Conservation (phyloP, 2,888 invertebrate species). For the Apamea crenata region DNA sequence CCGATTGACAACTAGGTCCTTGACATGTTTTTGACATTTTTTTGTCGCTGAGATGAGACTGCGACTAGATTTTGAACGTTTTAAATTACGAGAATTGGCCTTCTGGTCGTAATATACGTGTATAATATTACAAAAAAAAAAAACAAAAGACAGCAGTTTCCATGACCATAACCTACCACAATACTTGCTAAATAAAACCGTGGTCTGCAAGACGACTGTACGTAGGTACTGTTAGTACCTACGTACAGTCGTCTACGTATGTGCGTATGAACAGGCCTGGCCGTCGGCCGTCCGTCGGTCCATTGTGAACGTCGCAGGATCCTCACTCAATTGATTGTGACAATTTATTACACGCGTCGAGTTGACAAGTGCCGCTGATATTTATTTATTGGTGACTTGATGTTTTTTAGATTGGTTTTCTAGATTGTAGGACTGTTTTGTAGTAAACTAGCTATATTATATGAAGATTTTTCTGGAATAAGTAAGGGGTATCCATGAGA, state of each 20-base stretch:
- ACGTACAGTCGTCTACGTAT: too few relatives aligned
- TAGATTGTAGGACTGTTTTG: background rate
- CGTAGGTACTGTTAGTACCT: too few relatives aligned
- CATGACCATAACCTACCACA: slow-evolving; percentile 8
- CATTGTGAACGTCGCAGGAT: slow-evolving; percentile 45
- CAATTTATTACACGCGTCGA: slow-evolving; percentile 52
- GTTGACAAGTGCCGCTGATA: slow-evolving; percentile 29
- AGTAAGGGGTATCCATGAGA: background rate
- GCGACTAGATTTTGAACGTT: too few relatives aligned
- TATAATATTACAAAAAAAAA: too few relatives aligned
- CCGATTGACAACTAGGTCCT: too few relatives aligned
- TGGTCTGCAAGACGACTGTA: slow-evolving; percentile 4
- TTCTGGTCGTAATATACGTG: too few relatives aligned
- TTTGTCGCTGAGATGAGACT: too few relatives aligned
- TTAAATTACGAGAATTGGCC: too few relatives aligned
- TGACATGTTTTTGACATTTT: too few relatives aligned
- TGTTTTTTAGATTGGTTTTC: slow-evolving; percentile 13
- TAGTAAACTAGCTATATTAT: too few relatives aligned
- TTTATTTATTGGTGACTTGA: slow-evolving; percentile 36
- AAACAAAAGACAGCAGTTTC: background rate
- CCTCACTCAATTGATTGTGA: slow-evolving; percentile 55
- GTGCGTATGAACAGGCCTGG: slow-evolving; percentile 21
- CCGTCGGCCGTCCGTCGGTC: background rate
- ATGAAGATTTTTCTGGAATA: background rate
- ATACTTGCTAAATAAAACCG: slow-evolving; percentile 25